phyloP scores from a whole-genome alignment of 2,113 vertebrate genomes.

The Clupea harengus region DNA sequence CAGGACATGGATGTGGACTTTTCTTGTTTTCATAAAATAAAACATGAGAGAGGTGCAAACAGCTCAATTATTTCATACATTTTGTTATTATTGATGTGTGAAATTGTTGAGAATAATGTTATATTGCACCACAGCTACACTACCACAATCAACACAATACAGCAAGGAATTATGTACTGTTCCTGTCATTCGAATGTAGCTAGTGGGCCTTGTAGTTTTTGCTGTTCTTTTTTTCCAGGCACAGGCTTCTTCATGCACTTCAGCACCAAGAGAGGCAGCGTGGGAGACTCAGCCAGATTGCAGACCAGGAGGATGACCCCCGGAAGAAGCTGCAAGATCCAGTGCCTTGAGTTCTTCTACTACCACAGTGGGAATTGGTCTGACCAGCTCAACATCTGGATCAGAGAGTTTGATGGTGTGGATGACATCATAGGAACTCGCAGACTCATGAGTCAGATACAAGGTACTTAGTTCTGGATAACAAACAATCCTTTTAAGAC shows the following conservation, averaged over 20 bases:
- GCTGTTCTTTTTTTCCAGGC: neutral
- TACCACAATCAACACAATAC: no score
- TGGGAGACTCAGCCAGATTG: conserved; percentile 63
- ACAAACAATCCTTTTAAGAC: no score
- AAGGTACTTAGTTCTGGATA: neutral
- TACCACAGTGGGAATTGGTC: conserved; percentile 66
- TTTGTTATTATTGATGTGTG: no score
- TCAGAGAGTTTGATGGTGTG: conserved; percentile 70
- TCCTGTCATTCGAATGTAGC: no score
- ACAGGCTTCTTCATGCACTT: conserved; percentile 77
- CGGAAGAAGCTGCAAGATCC: conserved; percentile 64
- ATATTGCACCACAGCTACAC: no score
- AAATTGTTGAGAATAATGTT: no score
- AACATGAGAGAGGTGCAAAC: no score
- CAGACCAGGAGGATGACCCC: conserved; percentile 74
- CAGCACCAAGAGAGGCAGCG: conserved; percentile 42
- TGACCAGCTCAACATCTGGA: conserved; percentile 70
- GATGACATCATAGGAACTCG: conserved; percentile 72
- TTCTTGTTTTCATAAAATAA: no score
- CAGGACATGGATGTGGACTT: no score
- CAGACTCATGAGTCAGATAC: neutral
- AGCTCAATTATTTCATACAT: no score
- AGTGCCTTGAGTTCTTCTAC: conserved; percentile 85
- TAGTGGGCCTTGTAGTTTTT: no score
- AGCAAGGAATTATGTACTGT: no score